Base-by-base conservation (phyloP, 2,797 vertebrate species). In the Limnodromus scolopaceus region DNA sequence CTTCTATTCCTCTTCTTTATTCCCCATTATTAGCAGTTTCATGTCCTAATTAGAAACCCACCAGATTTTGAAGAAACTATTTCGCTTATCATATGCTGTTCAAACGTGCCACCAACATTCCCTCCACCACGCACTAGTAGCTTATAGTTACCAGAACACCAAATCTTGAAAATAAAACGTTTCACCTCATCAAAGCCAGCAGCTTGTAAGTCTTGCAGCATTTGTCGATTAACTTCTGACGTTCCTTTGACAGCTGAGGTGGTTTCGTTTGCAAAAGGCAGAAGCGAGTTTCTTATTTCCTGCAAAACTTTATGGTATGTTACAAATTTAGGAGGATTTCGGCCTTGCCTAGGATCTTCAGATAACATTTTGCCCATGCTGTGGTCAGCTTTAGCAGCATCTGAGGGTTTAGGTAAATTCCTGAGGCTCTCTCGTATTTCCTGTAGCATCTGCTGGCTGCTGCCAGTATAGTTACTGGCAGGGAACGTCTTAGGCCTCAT, bases 401-500 rank as follows among this genome's bases (percentile, higher is more conserved):
- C 99, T 1, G 99, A 99, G 63, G 99, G 99, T 96, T 99, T 99
- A 46, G 99, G 98, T 91, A 99, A 98, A 97, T 99, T 99, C 76
- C 99, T 98, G 91, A 99, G 98, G 93, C 99, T 99, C 96, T 99
- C 99, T 39, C 99, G 97, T 96, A 99, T 99, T 98, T 99, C 99
- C 97, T 99, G 99, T 97, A 99, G 98, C 99, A 99, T 99, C 81
- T 99, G 99, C 85, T 99, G 98, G 96, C 99, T 99, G 98, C 99
- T 99, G 98, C 99, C 99, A 94, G 98, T 98, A 97, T 99, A 99
- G 97, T 98, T 99, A 98, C 99, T 99, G 93, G 99, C 98, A 85
- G 99, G 99, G 97, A 99, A 99, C 54, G 99, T 99, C 98, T 99
- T 99, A 97, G 99, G 99, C 98, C 99, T 99, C 99, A 99, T 99